Evolutionary conservation across 2,888 invertebrate species (phyloP), one percentile per base, ranked within the genome.

Genomic region (Dione vanillae): DNA sequence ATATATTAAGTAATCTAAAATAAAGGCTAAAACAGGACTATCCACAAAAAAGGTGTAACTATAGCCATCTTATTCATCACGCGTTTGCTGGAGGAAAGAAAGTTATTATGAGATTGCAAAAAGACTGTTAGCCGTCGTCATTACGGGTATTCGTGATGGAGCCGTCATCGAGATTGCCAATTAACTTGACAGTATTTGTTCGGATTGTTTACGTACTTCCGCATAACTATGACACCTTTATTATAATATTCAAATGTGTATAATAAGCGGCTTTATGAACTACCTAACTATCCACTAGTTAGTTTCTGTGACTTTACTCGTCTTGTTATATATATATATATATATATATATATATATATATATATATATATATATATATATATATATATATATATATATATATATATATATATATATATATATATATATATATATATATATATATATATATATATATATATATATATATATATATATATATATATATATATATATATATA

Each of bases 71-170:
- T 58, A 69, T 69, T 70, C 66, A 71, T 74, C 69, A 74, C 69
- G 73, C 76, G 73, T 75, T 75, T 74, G 58, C 71, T 74, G 78
- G 77, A 79, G 80, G 79, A 82, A 79, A 79, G 79, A 80, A 83
- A 82, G 82, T 81, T 79, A 82, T 80, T 81, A 80, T 71, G 72
- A 62, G 67, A 72, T 69, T 72, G 79, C 82, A 84, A 84, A 84
- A 85, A 85, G 82, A 76, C 77, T 77, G 78, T 83, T 85, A 85
- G 82, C 71, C 76, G 77, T 77, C 78, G 76, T 79, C 82, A 85
- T 85, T 82, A 81, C 77, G 75, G 67, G 54, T 68, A 71, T 70
- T 66, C 73, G 72, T 75, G 81, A 87, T 86, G 85, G 83, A 88
- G 85, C 81, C 80, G 83, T 87, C 84, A 82, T 73, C 69, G 73